Conservation (phyloP, 2,888 invertebrate species). For the Branchellion lobata region DNA sequence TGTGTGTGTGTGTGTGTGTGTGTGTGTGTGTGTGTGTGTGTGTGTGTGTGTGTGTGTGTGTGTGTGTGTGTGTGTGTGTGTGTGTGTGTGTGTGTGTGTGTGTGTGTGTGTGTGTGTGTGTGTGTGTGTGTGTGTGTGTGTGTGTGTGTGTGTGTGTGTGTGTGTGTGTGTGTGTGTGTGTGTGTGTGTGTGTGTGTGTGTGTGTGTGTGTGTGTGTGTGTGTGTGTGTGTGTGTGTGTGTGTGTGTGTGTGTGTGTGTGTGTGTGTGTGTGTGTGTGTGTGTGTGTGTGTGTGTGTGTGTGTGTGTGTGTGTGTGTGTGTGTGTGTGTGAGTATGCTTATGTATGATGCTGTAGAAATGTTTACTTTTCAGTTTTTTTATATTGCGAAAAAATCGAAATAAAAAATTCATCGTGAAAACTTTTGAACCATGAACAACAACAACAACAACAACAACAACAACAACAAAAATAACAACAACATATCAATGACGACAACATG, state of each 20-base stretch:
- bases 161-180: slow-evolving; percentile 27
- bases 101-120: slow-evolving; percentile 25
- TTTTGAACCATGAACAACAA: no score
- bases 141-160: slow-evolving; percentile 12
- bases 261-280: slow-evolving; percentile 24
- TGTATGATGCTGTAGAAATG: no score
- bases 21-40: slow-evolving; percentile 27
- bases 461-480: no score
- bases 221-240: slow-evolving; percentile 23
- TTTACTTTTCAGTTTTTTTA: no score
- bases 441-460: no score
- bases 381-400: no score
- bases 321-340: no score
- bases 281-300: not conserved
- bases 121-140: slow-evolving; percentile 14
- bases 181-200: slow-evolving; percentile 27
- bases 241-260: slow-evolving; percentile 22
- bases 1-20: slow-evolving; percentile 27
- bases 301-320: not conserved
- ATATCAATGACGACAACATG: no score
- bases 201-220: slow-evolving; percentile 25
- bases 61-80: slow-evolving; percentile 17
- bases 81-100: slow-evolving; percentile 22
- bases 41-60: slow-evolving; percentile 24
- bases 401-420: no score